Conservation (phyloP, 2,113 vertebrate species). For the Propithecus coquereli region DNA sequence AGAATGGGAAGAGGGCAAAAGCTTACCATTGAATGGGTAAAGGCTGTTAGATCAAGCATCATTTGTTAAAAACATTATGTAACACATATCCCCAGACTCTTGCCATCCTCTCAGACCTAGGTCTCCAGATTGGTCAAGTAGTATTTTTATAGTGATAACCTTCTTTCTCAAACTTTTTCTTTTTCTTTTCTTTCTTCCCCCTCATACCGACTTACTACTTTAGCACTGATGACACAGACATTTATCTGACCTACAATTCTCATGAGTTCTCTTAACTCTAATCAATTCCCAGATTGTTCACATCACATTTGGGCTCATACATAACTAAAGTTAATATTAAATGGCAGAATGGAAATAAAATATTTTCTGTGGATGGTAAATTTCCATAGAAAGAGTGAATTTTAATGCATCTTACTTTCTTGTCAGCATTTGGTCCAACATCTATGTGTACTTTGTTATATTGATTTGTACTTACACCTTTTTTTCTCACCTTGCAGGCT, state of each 20-base stretch:
- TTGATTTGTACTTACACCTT: not conserved
- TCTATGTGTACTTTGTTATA: not conserved
- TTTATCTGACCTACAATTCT: constrained; percentile 42
- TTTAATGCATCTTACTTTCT: not conserved
- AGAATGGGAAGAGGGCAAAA: not conserved
- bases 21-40: not conserved
- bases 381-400: not conserved
- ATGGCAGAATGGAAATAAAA: not conserved
- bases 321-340: constrained; percentile 29
- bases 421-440: not conserved
- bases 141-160: not conserved
- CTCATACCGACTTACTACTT: constrained; percentile 18
- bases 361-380: constrained; percentile 6
- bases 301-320: constrained; percentile 34
- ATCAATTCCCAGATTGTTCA: constrained; percentile 35
- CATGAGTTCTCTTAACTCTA: constrained; percentile 15
- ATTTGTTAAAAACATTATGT: not conserved
- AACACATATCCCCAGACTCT: not conserved
- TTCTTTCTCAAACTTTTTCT: not conserved
- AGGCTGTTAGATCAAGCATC: not conserved
- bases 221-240: not conserved
- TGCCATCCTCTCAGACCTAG: not conserved
- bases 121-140: not conserved
- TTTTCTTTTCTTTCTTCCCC: accelerated
- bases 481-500: not conserved